Evolutionary conservation across 1,140 invertebrate species (phyloP).

Genomic region (Gryllus bimaculatus): DNA sequence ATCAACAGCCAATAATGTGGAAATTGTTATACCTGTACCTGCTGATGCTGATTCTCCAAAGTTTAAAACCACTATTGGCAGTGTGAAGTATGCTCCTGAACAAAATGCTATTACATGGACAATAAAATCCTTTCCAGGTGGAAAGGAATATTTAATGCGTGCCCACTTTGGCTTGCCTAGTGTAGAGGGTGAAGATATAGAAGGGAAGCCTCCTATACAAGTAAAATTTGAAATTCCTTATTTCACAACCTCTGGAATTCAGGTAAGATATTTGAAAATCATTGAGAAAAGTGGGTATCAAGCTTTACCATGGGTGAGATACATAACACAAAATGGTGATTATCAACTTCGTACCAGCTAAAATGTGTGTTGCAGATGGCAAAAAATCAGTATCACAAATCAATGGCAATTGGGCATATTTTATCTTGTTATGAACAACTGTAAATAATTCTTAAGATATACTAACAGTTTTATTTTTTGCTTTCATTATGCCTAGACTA

Average conservation of each 20-base stretch:
- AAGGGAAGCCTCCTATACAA: constrained; percentile 96
- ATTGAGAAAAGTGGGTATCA: constrained; percentile 99
- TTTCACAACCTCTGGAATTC: constrained; percentile 98
- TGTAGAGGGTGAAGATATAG: constrained; percentile 88
- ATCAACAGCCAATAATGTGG: constrained; percentile 98
- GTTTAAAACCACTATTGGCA: constrained; percentile 97
- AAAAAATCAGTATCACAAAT: too few relatives aligned
- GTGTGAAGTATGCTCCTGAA: constrained; percentile 95
- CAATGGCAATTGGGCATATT: too few relatives aligned
- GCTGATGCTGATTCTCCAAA: constrained; percentile 97
- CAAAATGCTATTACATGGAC: constrained; percentile 98
- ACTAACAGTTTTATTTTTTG: too few relatives aligned
- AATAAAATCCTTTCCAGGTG: constrained; percentile 99
- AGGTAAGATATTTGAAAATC: constrained; percentile 92
- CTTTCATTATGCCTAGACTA: too few relatives aligned
- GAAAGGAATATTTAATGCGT: constrained; percentile 98
- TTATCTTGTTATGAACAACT: too few relatives aligned
- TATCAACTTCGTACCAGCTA: constrained; percentile 95
- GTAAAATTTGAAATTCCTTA: constrained; percentile 99
- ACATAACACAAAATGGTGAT: constrained; percentile 99
- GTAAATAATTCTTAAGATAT: too few relatives aligned
- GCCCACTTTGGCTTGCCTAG: constrained; percentile 99
- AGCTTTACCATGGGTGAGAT: constrained; percentile 96
- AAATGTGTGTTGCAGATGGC: constrained; percentile 16
- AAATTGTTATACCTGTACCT: constrained; percentile 98